Evolutionary conservation across 2,113 vertebrate genomes (phyloP).

Genomic region (Nothoprocta perdicaria): DNA sequence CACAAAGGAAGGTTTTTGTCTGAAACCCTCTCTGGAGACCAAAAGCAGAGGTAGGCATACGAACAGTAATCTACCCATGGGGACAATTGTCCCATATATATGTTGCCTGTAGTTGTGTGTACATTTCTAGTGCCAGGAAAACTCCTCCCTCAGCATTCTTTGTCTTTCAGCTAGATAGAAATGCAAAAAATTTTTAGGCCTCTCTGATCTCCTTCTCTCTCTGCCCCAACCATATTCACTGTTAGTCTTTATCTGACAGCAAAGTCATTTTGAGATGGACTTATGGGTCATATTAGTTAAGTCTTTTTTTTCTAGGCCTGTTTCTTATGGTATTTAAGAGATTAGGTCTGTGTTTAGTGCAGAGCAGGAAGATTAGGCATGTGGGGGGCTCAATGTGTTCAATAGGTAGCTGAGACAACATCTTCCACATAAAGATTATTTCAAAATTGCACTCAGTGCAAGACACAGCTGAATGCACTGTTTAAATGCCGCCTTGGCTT

Average conservation of each 20-base stretch:
- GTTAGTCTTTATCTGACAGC: neutral
- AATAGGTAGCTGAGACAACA: constrained; percentile 39
- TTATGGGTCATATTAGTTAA: neutral
- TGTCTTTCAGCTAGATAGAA: neutral
- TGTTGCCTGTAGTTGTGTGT: neutral
- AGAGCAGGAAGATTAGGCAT: constrained; percentile 7
- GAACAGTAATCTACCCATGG: neutral
- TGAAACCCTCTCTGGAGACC: neutral
- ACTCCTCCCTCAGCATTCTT: neutral
- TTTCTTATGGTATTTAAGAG: neutral
- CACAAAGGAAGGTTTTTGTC: neutral
- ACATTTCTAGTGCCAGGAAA: neutral
- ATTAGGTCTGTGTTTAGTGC: constrained; percentile 1
- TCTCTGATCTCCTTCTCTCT: neutral
- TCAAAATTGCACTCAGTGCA: constrained; percentile 16
- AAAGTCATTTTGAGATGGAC: neutral
- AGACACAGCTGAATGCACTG: constrained; percentile 25
- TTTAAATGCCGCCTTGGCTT: constrained; percentile 33
- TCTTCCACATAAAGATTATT: constrained; percentile 49
- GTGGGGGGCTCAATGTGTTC: constrained; percentile 3
- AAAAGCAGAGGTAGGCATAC: neutral
- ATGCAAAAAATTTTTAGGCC: neutral
- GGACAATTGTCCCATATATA: neutral
- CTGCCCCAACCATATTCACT: neutral
- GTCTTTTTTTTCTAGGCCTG: neutral